Evolutionary conservation across 2,888 invertebrate species (phyloP).

Genomic region (Lasioglossum pauxillum): DNA sequence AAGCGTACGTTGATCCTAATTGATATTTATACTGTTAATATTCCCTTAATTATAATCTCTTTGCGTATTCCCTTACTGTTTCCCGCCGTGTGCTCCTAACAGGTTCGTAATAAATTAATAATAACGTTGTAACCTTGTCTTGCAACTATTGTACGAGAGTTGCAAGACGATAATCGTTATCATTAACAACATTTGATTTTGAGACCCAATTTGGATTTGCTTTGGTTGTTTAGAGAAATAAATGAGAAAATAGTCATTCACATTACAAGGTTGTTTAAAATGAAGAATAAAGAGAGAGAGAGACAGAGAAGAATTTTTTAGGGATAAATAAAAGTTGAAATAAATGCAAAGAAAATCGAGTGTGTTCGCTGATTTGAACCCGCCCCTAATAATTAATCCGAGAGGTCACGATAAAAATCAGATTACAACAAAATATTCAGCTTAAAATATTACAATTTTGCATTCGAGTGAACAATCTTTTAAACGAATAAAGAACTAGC

Average conservation of each 20-base stretch:
- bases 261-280: not conserved
- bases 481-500: too few species aligned
- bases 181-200: not conserved
- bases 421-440: not conserved
- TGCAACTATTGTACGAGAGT: not conserved
- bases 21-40: not conserved
- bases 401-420: not conserved
- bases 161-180: not conserved
- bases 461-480: too few species aligned
- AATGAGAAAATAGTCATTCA: not conserved
- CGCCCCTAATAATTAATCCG: not conserved
- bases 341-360: not conserved
- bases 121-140: conserved; percentile 2
- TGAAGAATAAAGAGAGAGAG: not conserved
- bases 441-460: too few species aligned
- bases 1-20: not conserved
- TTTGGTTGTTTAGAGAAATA: not conserved
- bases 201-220: not conserved
- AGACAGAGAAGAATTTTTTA: not conserved
- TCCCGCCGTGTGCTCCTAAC: not conserved
- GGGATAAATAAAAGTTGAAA: not conserved
- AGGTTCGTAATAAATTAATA: not conserved
- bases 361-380: not conserved
- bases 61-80: not conserved
- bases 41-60: not conserved